Evolutionary conservation across 1,140 invertebrate species (phyloP).

Genomic region (Pinna nobilis): DNA sequence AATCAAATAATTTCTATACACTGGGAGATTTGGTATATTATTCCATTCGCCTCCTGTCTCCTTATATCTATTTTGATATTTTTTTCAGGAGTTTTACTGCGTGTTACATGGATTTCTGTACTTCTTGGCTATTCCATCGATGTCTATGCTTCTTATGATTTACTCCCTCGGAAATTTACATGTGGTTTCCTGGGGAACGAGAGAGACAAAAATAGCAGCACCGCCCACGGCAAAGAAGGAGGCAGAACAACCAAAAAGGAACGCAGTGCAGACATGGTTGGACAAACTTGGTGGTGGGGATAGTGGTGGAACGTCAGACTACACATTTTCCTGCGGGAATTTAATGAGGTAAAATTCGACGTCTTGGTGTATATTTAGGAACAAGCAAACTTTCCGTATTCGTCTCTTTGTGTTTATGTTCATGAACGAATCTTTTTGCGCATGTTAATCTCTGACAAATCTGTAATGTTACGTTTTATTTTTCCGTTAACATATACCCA

Average conservation of each 20-base stretch:
- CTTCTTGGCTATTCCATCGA: constrained; percentile 93
- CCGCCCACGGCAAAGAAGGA: constrained; percentile 26
- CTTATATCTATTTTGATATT: no score
- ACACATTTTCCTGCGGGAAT: constrained; percentile 47
- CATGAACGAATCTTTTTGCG: no score
- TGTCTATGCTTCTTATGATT: constrained; percentile 94
- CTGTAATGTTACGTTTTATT: no score
- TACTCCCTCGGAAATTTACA: constrained; percentile 94
- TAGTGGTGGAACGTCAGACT: constrained; percentile 27
- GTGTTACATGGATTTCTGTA: constrained; percentile 88
- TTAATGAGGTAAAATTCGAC: constrained; percentile 43
- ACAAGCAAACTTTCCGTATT: no score
- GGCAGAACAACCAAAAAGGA: constrained; percentile 7
- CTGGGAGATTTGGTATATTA: neutral
- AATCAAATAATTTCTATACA: neutral
- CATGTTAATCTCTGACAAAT: no score
- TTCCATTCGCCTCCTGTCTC: neutral
- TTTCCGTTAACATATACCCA: no score
- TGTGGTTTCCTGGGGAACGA: constrained; percentile 92
- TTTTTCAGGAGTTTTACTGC: constrained; percentile 82
- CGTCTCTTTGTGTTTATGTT: no score
- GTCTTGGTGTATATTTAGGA: no score
- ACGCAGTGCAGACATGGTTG: constrained; percentile 19
- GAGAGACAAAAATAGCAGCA: constrained; percentile 78
- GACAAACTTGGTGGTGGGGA: neutral